Conservation (phyloP, 1,140 invertebrate species). For the Tetramorium alpestre region DNA sequence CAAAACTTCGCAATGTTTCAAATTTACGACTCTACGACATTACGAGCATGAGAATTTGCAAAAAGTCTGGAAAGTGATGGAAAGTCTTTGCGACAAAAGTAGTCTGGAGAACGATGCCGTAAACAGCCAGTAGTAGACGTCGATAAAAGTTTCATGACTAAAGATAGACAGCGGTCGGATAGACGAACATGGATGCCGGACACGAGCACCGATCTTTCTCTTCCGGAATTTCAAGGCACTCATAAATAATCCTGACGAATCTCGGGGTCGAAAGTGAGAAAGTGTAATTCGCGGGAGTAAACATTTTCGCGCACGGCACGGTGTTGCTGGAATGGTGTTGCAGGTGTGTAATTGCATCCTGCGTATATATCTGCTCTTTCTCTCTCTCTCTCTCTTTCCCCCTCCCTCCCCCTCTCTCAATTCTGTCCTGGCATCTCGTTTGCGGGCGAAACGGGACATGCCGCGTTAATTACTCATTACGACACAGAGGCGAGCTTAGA, state of each 20-base stretch:
- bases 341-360: neutral
- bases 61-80: neutral
- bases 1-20: neutral
- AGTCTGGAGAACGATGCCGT: neutral
- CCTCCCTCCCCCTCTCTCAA: neutral
- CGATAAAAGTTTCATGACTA: slow-evolving; percentile 46
- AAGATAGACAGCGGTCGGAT: neutral
- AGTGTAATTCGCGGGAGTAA: slow-evolving; percentile 29
- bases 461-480: slow-evolving; percentile 55
- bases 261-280: slow-evolving; percentile 26
- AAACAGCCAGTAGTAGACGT: slow-evolving; percentile 20
- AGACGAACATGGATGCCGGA: slow-evolving; percentile 1
- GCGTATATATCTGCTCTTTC: neutral
- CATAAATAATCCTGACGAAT: slow-evolving; percentile 47
- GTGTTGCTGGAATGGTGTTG: neutral
- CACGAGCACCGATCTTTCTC: slow-evolving; percentile 13
- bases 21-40: neutral
- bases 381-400: neutral
- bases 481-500: slow-evolving; percentile 10
- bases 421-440: slow-evolving; percentile 20
- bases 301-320: neutral
- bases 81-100: slow-evolving; percentile 16
- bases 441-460: slow-evolving; percentile 30
- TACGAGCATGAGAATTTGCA: neutral
- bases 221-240: slow-evolving; percentile 43